These are phyloP conservation scores for Dendrolimus punctatus DNA, from an alignment of 1,140 invertebrate species.

Conservation along the genomic window DNA sequence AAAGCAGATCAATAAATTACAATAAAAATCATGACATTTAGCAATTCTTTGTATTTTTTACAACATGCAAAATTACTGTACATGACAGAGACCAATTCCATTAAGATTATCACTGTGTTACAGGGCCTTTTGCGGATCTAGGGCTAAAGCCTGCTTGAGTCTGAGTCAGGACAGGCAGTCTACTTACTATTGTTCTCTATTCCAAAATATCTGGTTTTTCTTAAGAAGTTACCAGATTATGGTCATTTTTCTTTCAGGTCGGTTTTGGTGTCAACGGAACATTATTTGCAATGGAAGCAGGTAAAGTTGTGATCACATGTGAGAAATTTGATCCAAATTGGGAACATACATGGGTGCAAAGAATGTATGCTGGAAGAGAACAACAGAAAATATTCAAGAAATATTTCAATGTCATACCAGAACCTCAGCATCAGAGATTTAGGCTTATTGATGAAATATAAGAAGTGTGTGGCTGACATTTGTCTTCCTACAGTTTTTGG, in stretches of 20 bases:
- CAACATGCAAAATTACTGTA: too few species aligned
- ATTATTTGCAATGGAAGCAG: constrained; percentile 81
- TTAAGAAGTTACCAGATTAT: neutral
- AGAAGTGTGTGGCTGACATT: constrained; percentile 11
- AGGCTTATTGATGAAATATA: constrained; percentile 81
- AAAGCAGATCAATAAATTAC: too few species aligned
- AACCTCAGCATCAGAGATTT: constrained; percentile 81
- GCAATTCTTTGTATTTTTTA: too few species aligned
- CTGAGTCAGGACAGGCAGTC: too few species aligned
- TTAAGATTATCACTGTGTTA: too few species aligned
- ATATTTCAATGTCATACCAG: constrained; percentile 84
- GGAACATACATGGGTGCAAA: constrained; percentile 78
- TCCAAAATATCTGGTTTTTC: neutral
- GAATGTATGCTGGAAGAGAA: constrained; percentile 75
- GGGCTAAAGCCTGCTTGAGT: too few species aligned
- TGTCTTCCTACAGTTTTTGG: too few species aligned
- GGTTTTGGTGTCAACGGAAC: constrained; percentile 84
- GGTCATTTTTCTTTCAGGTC: constrained; percentile 73
- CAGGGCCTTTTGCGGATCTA: too few species aligned
- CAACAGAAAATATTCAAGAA: constrained; percentile 84
- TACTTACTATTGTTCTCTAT: too few species aligned
- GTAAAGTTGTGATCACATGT: constrained; percentile 83
- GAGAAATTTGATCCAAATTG: constrained; percentile 83
- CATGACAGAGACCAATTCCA: too few species aligned
- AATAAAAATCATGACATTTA: too few species aligned